Percentiles rank a stretch among this genome's conserved stretches.
Evolutionary conservation across 2,888 invertebrate genomes (phyloP).

Genomic region (Autographa gamma): DNA sequence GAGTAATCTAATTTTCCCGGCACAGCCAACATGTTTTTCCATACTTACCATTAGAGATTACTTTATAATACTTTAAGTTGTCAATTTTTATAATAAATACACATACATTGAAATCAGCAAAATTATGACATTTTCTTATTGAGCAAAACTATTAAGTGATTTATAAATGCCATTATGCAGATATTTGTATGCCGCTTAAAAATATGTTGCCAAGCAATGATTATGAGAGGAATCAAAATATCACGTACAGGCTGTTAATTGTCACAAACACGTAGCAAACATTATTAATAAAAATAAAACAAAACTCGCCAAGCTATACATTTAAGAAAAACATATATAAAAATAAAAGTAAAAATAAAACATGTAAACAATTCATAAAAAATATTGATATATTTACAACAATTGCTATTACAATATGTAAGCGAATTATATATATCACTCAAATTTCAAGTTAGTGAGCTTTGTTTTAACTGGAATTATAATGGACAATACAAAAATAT

Average conservation of each 20-base stretch:
- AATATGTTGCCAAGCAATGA: slow-evolving; percentile 42
- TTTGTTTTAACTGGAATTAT: slow-evolving; percentile 26
- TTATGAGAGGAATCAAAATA: slow-evolving; percentile 51
- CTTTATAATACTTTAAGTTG: slow-evolving; percentile 69
- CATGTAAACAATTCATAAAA: slow-evolving; percentile 80
- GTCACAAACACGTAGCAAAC: slow-evolving; percentile 62
- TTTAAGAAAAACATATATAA: slow-evolving; percentile 79
- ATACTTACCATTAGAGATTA: slow-evolving; percentile 71
- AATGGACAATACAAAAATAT: slow-evolving; percentile 26
- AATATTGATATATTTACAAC: slow-evolving; percentile 83
- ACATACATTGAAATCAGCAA: slow-evolving; percentile 49
- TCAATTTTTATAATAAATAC: slow-evolving; percentile 55
- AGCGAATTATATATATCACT: slow-evolving; percentile 62
- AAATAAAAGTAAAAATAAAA: slow-evolving; percentile 71
- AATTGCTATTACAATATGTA: slow-evolving; percentile 65
- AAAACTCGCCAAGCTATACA: slow-evolving; percentile 77
- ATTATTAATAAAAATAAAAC: slow-evolving; percentile 64
- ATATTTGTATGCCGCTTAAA: slow-evolving; percentile 27
- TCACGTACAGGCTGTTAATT: slow-evolving; percentile 50
- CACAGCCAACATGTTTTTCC: slow-evolving; percentile 83
- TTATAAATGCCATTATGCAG: slow-evolving; percentile 29
- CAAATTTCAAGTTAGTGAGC: slow-evolving; percentile 46
- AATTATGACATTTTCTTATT: slow-evolving; percentile 31
- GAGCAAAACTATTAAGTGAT: slow-evolving; percentile 52
- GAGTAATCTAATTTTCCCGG: slow-evolving; percentile 65